These are phyloP conservation scores for Pharmacophagus antenor DNA, from an alignment of 2,888 invertebrate species.

Conservation along the genomic window DNA sequence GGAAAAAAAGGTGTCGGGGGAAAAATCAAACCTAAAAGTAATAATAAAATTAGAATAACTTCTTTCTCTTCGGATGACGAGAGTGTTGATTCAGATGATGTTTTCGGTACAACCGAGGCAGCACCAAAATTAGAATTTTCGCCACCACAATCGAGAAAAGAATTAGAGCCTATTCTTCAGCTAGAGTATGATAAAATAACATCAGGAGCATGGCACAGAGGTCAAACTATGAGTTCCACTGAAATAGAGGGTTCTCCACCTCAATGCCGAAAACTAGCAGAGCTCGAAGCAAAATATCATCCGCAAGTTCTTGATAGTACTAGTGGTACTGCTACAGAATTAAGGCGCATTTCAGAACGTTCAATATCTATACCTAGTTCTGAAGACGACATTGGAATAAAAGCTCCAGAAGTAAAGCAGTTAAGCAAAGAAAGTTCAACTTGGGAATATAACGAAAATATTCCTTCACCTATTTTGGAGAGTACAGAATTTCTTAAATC, in stretches of 20 bases:
- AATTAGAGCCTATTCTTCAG: slow-evolving; percentile 87
- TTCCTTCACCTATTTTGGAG: slow-evolving; percentile 83
- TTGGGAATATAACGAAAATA: slow-evolving; percentile 84
- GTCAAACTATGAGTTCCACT: slow-evolving; percentile 88
- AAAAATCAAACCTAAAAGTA: slow-evolving; percentile 82
- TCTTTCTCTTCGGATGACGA: slow-evolving; percentile 89
- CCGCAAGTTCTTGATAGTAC: slow-evolving; percentile 83
- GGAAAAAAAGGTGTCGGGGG: slow-evolving; percentile 79
- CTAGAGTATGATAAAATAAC: slow-evolving; percentile 86
- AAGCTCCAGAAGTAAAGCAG: slow-evolving; percentile 76
- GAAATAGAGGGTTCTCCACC: slow-evolving; percentile 89
- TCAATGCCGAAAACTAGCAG: slow-evolving; percentile 84
- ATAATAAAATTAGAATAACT: slow-evolving; percentile 86
- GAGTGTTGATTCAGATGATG: slow-evolving; percentile 88
- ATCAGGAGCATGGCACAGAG: slow-evolving; percentile 84
- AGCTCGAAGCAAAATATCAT: slow-evolving; percentile 84
- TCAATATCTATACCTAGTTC: slow-evolving; percentile 89
- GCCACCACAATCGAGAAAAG: slow-evolving; percentile 87
- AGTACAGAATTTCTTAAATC: slow-evolving; percentile 82
- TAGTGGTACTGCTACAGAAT: slow-evolving; percentile 83
- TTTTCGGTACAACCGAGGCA: slow-evolving; percentile 88
- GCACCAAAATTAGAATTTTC: slow-evolving; percentile 88
- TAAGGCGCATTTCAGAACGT: slow-evolving; percentile 86
- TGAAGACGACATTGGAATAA: slow-evolving; percentile 85
- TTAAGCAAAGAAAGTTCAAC: slow-evolving; percentile 77